Conservation (phyloP, 2,797 vertebrate genomes). For the Leptatherina wallacei region DNA sequence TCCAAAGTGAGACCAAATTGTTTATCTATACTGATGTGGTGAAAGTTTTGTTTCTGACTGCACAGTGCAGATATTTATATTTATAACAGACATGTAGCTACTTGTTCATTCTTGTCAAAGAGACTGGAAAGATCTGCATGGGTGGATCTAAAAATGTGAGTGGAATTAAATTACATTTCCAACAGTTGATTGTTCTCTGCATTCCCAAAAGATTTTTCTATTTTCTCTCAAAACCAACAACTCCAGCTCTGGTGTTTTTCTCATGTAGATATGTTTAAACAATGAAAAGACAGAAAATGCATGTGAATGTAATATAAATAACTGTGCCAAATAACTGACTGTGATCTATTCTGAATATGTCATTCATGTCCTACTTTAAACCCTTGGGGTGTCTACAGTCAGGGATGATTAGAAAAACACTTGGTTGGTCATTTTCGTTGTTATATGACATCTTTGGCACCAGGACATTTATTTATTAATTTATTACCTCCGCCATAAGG, state of each 20-base stretch:
- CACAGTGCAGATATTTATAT: slow-evolving; percentile 31
- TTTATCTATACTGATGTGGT: slow-evolving; percentile 34
- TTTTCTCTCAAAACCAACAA: slow-evolving; percentile 20
- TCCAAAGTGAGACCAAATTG: slow-evolving; percentile 43
- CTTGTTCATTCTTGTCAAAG: slow-evolving; percentile 86
- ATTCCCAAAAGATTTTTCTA: slow-evolving; percentile 28
- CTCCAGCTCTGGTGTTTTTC: slow-evolving; percentile 3
- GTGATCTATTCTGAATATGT: not conserved
- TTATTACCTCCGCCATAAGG: too few species aligned
- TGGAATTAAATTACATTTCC: slow-evolving; percentile 50
- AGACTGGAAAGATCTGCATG: slow-evolving; percentile 84
- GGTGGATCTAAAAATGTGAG: slow-evolving; percentile 86
- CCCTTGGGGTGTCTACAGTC: not conserved
- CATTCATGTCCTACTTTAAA: not conserved
- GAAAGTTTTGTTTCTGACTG: slow-evolving; percentile 25
- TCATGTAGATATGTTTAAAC: slow-evolving; percentile 28
- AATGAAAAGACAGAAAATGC: slow-evolving; percentile 16
- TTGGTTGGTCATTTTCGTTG: not conserved
- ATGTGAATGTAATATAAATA: slow-evolving; percentile 20
- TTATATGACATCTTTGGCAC: not conserved
- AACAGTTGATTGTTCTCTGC: slow-evolving; percentile 14
- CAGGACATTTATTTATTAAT: not conserved
- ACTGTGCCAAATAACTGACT: slow-evolving; percentile 10
- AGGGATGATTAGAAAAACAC: not conserved
- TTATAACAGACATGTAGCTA: slow-evolving; percentile 67